Evolutionary conservation across 2,888 invertebrate genomes (phyloP), one percentile per base, ranked within the genome.

Genomic region (Phortica okadai): DNA sequence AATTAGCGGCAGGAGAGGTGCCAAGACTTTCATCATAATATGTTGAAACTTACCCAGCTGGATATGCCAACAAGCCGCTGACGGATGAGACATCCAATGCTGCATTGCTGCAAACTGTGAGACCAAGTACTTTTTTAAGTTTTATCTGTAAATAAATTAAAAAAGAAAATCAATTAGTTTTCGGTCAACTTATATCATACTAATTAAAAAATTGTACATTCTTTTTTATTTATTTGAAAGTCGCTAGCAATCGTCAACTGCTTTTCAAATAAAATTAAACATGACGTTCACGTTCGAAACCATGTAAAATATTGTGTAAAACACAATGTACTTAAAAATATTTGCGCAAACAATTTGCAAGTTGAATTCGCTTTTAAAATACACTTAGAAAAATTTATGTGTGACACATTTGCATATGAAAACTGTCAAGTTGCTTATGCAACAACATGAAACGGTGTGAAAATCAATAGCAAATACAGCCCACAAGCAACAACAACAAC

Each of bases 61-160:
- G 98, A 94, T 99, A 99, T 21, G 98, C 98, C 86, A 99, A 95
- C 77, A 96, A 93, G 89, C 98, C 97, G 79, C 95, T 95, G 90
- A 95, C 95, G 50, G 95, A 95, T 90, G 98, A 97, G 90, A 96
- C 97, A 92, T 96, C 96, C 85, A 99, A 93, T 33, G 97, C 97
- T 82, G 98, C 97, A 93, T 98, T 98, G 91, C 95, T 97, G 90
- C 95, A 94, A 77, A 98, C 97, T n/a, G 98, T 98, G 89, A 98
- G 94, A 83, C 99, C 99, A 88, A 98, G 94, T 77, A 99, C 98
- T 89, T 95, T 94, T 93, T 99, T 98, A 92, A 99, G 94, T 91
- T 97, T 97, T 90, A 98, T 97, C 98, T 98, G 95, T 82, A 92
- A 92, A 84, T 90, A 91, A 89, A 86, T 83, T 82, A 79, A 82